Evolutionary conservation across 2,888 invertebrate species (phyloP), one percentile per base, ranked within the genome.

Genomic region (Mesorhabditis spiculigera): DNA sequence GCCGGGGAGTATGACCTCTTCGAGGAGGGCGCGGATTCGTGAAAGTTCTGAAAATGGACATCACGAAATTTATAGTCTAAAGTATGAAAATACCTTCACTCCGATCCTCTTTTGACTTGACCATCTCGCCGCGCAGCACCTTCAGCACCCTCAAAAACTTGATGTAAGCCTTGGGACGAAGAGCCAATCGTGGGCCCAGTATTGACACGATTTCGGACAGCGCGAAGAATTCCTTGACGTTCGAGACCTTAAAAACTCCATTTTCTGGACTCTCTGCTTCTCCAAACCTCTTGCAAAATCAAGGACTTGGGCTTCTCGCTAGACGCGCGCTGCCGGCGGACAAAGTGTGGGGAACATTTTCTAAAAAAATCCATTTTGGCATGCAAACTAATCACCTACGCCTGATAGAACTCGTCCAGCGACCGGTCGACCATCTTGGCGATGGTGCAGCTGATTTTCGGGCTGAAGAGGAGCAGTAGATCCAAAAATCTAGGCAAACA

Each of bases 1-100:
- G 0, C 94, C 91, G 0, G 98, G 97, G 73, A 99, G 87, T 73
- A 99, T 90, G 2, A 93, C 91, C 64, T 93, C 91, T 86, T 97
- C 96, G 68, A 80, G 70, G 10, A 82, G 70, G 67, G 77, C 79
- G 28, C 28, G 28, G 0, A 50, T 50, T 50, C n/a, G 58, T 3
- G 58, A 13, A n/a, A 50, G 8, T 50, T 50, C 58, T n/a, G 58
- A 28, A 28, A 28, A 28, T 28, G 58, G 58, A 13, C 8, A 69
- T 63, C 4, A 50, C 63, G 63, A 64, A 45, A 41, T 16, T 16
- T 62, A 45, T 44, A 43, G n/a, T 4, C n/a, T 4, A n/a, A 28
- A 13, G 68, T 28, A 42, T 28, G 4, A 28, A 58, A 28, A 50
- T 44, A 28, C 16, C 10, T 45, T 73, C 73, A 69, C 71, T 71